Percentiles rank a stretch among this genome's conserved stretches.
Evolutionary conservation across 35 echinoderm and acorn worm species (phyloP).

Genomic region (Chiridota heheva): DNA sequence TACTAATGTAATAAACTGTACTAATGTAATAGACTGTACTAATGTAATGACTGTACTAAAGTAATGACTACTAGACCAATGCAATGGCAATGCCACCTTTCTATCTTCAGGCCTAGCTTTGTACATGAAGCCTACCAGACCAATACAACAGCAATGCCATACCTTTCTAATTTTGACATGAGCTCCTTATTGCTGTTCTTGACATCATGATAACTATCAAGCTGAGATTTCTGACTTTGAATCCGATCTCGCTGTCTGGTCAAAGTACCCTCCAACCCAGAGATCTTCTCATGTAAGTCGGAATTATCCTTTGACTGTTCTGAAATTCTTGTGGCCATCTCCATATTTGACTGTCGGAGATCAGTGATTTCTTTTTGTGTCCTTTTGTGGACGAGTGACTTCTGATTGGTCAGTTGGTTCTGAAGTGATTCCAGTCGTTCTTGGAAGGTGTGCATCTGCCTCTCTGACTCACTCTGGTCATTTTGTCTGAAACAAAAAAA

Average conservation of each 20-base stretch:
- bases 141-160: no score
- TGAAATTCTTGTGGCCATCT: conserved; percentile 32
- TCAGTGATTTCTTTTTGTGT: conserved; percentile 58
- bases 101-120: no score
- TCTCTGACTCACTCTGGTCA: conserved; percentile 30
- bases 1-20: no score
- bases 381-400: conserved; percentile 57
- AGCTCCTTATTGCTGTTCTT: conserved; percentile 26
- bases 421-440: conserved; percentile 48
- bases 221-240: conserved; percentile 24
- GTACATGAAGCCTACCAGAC: no score
- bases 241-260: conserved; percentile 21
- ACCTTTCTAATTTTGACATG: neutral
- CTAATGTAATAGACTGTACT: no score
- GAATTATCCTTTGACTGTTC: conserved; percentile 62
- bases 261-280: conserved; percentile 31
- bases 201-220: conserved; percentile 1
- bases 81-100: no score
- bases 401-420: conserved; percentile 35
- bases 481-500: conserved; percentile 14
- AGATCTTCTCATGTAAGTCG: conserved; percentile 32
- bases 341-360: conserved; percentile 41
- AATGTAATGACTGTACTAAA: no score
- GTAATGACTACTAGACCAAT: no score
- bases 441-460: conserved; percentile 16